Base-by-base conservation (phyloP, 2,113 vertebrate genomes). In the Strigops habroptila region DNA sequence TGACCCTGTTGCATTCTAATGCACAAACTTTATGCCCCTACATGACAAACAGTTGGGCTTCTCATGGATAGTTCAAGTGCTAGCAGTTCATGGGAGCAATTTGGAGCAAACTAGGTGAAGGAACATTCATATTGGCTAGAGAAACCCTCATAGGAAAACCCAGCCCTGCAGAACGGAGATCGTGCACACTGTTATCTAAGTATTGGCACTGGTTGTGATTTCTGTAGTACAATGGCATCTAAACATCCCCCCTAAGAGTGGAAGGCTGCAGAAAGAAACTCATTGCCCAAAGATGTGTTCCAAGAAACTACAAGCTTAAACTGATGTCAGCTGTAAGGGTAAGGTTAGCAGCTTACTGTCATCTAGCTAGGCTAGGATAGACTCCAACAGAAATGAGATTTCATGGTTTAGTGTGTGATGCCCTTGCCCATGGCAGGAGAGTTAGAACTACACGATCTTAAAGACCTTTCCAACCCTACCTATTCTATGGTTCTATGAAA, bases 61-160 rank as follows among this genome's bases (percentile, higher is more conserved):
- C 59, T 94, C 83, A 69, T 28, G 48, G 93, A 83, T 88, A 94
- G 95, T 96, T 97, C 91, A 95, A 94, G 43, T 63, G 70, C 51
- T 86, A 86, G 53, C 31, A 94, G 52, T 95, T 71, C 83, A 86
- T 60, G 43, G 80, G 49, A 97, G 70, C 9, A 74, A 65, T 43
- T 43, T 82, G 11, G 49, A 90, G 67, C 79, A 82, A 94, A 88
- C 44, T 57, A 81, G 46, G 43, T 71, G 73, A 86, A 70, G 68
- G 9, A 88, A 83, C 57, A 91, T 81, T 62, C 6, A 1, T 77
- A 76, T 0, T 44, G 24, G 13, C 71, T 49, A 81, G 39, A 81
- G 33, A 95, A 71, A 76, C 16, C 6, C n/a, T 70, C 4, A 3
- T 2, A 73, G 76, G 14, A 25, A 91, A 86, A 83, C 6, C 1